Evolutionary conservation across 2,113 vertebrate genomes (phyloP).

Genomic region (Chaenogobius annularis): DNA sequence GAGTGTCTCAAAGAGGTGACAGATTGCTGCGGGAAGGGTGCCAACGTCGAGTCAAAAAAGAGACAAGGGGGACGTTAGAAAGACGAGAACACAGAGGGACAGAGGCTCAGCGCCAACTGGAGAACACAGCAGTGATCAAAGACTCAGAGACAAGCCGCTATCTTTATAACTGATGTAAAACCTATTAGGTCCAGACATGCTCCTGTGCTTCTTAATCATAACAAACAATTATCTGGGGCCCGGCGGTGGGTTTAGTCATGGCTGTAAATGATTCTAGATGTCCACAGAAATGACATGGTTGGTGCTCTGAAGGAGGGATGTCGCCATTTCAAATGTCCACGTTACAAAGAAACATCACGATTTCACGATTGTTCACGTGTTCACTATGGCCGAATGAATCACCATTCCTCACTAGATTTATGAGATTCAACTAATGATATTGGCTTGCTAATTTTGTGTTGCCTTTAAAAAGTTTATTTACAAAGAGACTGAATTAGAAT

Average conservation of each 20-base stretch:
- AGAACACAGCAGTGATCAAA: slow-evolving; percentile 51
- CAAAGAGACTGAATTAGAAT: too few species aligned
- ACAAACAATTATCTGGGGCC: slow-evolving; percentile 51
- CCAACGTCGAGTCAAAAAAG: slow-evolving; percentile 54
- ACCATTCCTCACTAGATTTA: too few species aligned
- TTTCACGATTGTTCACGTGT: too few species aligned
- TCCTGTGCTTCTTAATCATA: slow-evolving; percentile 56
- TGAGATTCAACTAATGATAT: too few species aligned
- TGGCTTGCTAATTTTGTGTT: too few species aligned
- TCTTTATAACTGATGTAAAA: slow-evolving; percentile 59
- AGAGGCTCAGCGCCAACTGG: slow-evolving; percentile 39
- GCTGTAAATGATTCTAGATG: slow-evolving; percentile 17
- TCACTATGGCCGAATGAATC: too few species aligned
- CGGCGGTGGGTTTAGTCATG: slow-evolving; percentile 15
- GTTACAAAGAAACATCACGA: too few species aligned
- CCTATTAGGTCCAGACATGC: slow-evolving; percentile 49
- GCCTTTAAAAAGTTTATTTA: too few species aligned
- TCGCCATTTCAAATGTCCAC: too few species aligned
- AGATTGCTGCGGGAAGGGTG: slow-evolving; percentile 63
- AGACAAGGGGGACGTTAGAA: slow-evolving; percentile 19
- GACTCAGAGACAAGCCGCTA: slow-evolving; percentile 60
- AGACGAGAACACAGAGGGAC: slow-evolving; percentile 33
- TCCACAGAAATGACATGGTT: neutral
- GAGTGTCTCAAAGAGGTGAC: slow-evolving; percentile 62
- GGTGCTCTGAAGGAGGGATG: too few species aligned